Evolutionary conservation across 2,888 invertebrate genomes (phyloP).

Genomic region (Cynaeus angustus): DNA sequence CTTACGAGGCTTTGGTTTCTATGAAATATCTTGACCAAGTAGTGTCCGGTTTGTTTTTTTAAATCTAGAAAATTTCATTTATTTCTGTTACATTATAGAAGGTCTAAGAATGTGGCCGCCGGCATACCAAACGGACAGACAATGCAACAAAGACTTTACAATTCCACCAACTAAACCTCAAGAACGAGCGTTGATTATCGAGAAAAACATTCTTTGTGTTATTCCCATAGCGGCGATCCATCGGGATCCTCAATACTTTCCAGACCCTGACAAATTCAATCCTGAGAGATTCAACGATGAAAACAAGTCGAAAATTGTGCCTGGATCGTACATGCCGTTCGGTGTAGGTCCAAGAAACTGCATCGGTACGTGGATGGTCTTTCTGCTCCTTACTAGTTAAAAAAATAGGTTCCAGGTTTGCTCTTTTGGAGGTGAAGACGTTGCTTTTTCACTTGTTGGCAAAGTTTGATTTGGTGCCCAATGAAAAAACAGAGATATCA

Average conservation of each 20-base stretch:
- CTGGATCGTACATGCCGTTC: slow-evolving; percentile 74
- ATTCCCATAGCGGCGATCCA: slow-evolving; percentile 73
- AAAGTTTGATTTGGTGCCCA: slow-evolving; percentile 29
- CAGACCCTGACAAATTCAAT: slow-evolving; percentile 73
- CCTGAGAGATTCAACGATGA: slow-evolving; percentile 75
- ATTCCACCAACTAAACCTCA: slow-evolving; percentile 72
- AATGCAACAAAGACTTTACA: slow-evolving; percentile 74
- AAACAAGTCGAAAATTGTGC: slow-evolving; percentile 71
- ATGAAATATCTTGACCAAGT: slow-evolving; percentile 79
- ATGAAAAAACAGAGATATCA: too few relatives aligned
- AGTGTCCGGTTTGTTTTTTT: too few relatives aligned
- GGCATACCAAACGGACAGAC: slow-evolving; percentile 72
- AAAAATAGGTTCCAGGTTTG: slow-evolving; percentile 51
- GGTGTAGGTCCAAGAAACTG: slow-evolving; percentile 70
- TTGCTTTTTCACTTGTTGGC: slow-evolving; percentile 44
- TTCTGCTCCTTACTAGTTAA: too few relatives aligned
- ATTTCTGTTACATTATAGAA: slow-evolving; percentile 6
- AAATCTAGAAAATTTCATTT: slow-evolving; percentile 62
- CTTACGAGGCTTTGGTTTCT: slow-evolving; percentile 73
- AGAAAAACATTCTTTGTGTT: too few relatives aligned
- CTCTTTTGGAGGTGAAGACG: slow-evolving; percentile 49
- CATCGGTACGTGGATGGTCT: slow-evolving; percentile 64
- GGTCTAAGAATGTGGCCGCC: slow-evolving; percentile 57
- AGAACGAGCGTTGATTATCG: slow-evolving; percentile 43
- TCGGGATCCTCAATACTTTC: slow-evolving; percentile 74